Evolutionary conservation across 1,140 invertebrate species (phyloP).

Genomic region (Melipona quadrifasciata): DNA sequence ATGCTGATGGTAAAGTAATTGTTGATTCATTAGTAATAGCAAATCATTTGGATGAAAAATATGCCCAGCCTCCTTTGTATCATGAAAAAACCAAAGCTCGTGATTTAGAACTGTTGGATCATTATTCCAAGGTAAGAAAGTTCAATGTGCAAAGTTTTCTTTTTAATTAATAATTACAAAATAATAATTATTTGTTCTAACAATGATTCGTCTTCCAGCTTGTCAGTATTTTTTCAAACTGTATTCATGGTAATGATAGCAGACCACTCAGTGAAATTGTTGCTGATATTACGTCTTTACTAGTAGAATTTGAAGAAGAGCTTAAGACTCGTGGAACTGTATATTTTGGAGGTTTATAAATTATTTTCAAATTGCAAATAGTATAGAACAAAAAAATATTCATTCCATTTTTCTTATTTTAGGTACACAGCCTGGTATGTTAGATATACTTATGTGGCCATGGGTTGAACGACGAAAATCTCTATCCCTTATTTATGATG

Average conservation of each 20-base stretch:
- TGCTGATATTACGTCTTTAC: slow-evolving; percentile 63
- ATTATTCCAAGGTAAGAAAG: slow-evolving; percentile 74
- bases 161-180: background rate
- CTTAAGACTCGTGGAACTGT: slow-evolving; percentile 66
- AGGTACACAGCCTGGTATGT: slow-evolving; percentile 67
- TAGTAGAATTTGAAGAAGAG: slow-evolving; percentile 72
- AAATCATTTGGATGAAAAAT: slow-evolving; percentile 83
- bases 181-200: background rate
- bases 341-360: slow-evolving; percentile 70
- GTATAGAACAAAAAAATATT: background rate
- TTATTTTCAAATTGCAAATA: background rate
- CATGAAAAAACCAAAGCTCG: slow-evolving; percentile 78
- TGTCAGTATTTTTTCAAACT: slow-evolving; percentile 63
- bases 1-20: slow-evolving; percentile 79
- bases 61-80: slow-evolving; percentile 79
- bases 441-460: slow-evolving; percentile 75
- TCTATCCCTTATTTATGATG: slow-evolving; percentile 65
- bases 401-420: slow-evolving; percentile 24
- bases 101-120: slow-evolving; percentile 81
- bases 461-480: slow-evolving; percentile 74
- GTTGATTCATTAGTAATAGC: slow-evolving; percentile 82
- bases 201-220: slow-evolving; percentile 60
- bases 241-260: slow-evolving; percentile 67
- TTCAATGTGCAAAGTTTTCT: background rate
- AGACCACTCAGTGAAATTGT: slow-evolving; percentile 67